Evolutionary conservation across 2,888 invertebrate species (phyloP), one percentile per base, ranked within the genome.

Genomic region (Aplocera efformata): DNA sequence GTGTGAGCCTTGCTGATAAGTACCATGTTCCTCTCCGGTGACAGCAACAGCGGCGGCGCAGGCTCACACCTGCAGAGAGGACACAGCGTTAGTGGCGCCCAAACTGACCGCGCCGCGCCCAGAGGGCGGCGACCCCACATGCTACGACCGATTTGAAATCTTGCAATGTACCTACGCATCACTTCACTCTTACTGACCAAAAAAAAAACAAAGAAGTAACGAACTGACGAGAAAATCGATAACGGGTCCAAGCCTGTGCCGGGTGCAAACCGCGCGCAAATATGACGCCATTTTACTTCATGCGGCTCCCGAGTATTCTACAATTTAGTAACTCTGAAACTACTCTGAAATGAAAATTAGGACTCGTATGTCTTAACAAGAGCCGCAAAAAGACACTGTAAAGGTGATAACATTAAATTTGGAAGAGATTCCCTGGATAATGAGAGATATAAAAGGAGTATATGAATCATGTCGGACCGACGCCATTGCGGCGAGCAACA

Each of bases 51-150:
- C 88, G 79, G 85, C 88, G 82, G 74, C 83, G 84, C 88, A 79
- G 85, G 86, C 86, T 86, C 88, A 85, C 88, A 86, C 76, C 89
- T 89, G 89, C 88, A 88, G 89, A 88, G 82, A 89, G 35, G 86
- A 88, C 81, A 86, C 82, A 84, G 79, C 79, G 86, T 89, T 89
- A 89, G 86, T 88, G 73, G 77, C 78, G 78, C 79, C 81, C 78
- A 80, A 80, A 81, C 83, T 82, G 80, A 82, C 79, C 67, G 68
- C 63, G 60, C 62, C 63, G 60, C 62, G 53, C 55, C 62, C 60
- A 56, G 54, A 54, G 58, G 56, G 58, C 60, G 67, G 58, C 67
- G 65, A 57, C 62, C 63, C 58, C 58, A 58, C 63, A 44, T 60
- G 70, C 77, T 67, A 72, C 62, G 72, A 82, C 85, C 84, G 79